These are phyloP conservation scores for Chymomyza caudatula DNA, from an alignment of 2,888 invertebrate species.

Conservation along the genomic window DNA sequence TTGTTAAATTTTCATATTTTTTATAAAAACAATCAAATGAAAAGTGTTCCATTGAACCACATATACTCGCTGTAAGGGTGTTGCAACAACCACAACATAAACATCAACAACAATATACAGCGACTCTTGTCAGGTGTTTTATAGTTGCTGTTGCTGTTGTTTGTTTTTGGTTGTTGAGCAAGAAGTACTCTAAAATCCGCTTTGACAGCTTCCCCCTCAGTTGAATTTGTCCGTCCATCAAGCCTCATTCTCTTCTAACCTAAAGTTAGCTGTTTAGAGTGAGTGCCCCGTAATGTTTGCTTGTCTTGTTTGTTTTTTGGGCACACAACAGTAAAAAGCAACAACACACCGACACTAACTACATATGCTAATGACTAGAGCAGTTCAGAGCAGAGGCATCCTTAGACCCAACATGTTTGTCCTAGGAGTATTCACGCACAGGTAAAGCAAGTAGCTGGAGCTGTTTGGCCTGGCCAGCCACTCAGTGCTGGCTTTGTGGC, in stretches of 20 bases:
- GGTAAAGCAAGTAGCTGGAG: neutral
- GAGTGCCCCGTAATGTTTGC: constrained; percentile 16
- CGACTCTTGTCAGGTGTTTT: too few species aligned
- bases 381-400: neutral
- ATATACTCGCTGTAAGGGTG: too few species aligned
- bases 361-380: constrained; percentile 64
- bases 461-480: neutral
- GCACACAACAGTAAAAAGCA: neutral
- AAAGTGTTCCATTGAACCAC: too few species aligned
- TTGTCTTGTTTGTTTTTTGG: constrained; percentile 29
- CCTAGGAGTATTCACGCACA: neutral
- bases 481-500: neutral
- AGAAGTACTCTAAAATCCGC: constrained; percentile 65
- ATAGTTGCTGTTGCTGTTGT: neutral
- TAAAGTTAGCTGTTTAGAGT: neutral
- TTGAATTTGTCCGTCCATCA: constrained; percentile 36
- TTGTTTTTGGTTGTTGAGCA: constrained; percentile 60
- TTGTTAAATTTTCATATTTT: too few species aligned
- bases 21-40: too few species aligned
- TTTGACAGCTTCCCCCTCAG: constrained; percentile 66
- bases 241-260: neutral
- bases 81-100: too few species aligned
- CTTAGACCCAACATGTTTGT: neutral
- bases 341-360: constrained; percentile 26
- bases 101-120: too few species aligned